A percentile compares a stretch with the other conserved stretches of the same genome.
Evolutionary conservation across 2,888 invertebrate genomes (phyloP).

Genomic region (Campoplex nolae): DNA sequence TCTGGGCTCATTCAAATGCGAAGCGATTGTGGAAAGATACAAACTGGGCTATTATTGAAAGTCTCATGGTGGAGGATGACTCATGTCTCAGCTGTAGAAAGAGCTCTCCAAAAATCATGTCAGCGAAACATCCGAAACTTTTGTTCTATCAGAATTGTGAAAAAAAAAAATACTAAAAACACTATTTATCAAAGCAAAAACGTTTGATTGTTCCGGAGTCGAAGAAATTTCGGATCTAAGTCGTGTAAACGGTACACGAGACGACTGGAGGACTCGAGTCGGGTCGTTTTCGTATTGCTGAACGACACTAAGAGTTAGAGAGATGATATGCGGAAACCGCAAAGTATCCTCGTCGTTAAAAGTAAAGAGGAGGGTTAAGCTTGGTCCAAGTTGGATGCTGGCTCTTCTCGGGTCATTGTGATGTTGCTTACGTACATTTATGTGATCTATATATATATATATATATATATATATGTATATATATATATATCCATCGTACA

Average conservation of each 20-base stretch:
- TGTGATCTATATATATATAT: not conserved
- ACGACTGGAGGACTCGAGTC: not conserved
- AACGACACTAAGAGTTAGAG: conserved; percentile 36
- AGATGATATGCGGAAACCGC: conserved; percentile 59
- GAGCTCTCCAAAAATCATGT: too few relatives aligned
- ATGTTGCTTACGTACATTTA: not conserved
- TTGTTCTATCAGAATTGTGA: not conserved
- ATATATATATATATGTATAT: not conserved
- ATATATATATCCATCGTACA: not conserved
- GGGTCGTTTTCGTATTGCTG: conserved; percentile 12
- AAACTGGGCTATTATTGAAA: not conserved
- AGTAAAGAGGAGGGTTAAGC: conserved; percentile 42
- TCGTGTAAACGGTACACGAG: not conserved
- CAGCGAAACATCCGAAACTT: too few relatives aligned
- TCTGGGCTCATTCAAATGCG: not conserved
- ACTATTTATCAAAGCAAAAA: not conserved
- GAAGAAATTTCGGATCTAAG: not conserved
- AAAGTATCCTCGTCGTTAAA: conserved; percentile 61
- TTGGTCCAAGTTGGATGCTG: conserved; percentile 7
- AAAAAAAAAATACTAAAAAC: not conserved
- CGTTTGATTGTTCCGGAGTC: not conserved
- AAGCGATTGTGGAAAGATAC: not conserved
- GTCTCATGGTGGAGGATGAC: not conserved
- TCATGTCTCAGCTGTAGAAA: not conserved
- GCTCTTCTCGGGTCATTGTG: conserved; percentile 2